Evolutionary conservation across 2,888 invertebrate genomes (phyloP).

Genomic region (Nomada fabriciana): DNA sequence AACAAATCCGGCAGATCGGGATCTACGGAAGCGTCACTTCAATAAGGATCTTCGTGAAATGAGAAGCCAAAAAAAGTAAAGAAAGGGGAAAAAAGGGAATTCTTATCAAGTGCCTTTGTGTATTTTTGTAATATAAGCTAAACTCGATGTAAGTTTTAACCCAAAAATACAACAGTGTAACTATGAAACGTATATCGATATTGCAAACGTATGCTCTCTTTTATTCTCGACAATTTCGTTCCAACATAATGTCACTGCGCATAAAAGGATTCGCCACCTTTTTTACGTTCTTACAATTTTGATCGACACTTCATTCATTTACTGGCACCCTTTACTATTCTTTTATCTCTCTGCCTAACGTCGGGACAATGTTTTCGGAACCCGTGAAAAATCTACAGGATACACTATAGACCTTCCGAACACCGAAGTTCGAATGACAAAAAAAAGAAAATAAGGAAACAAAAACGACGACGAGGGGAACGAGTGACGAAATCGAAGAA

Average conservation of each 20-base stretch:
- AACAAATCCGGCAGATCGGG: background rate
- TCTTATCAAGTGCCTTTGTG: constrained; percentile 79
- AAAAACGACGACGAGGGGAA: background rate
- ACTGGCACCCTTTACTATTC: background rate
- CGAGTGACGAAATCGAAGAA: no score
- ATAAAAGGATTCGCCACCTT: background rate
- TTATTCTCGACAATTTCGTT: constrained; percentile 14
- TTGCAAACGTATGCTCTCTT: constrained; percentile 41
- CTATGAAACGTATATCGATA: constrained; percentile 44
- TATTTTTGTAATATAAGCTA: constrained; percentile 78
- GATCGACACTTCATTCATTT: background rate
- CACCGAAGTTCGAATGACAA: no score
- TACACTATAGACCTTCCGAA: background rate
- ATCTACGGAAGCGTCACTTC: constrained; percentile 15
- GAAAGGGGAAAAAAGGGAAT: constrained; percentile 33
- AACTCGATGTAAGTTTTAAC: constrained; percentile 69
- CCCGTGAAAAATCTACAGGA: background rate
- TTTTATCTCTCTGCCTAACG: background rate
- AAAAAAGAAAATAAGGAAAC: no score
- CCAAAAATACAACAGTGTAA: constrained; percentile 52
- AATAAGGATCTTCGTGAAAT: constrained; percentile 48
- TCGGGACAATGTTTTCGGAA: background rate
- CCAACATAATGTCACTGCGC: background rate
- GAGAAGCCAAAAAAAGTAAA: background rate
- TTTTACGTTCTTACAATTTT: background rate